Conservation (phyloP, 2,888 invertebrate species). For the Teleogryllus oceanicus region DNA sequence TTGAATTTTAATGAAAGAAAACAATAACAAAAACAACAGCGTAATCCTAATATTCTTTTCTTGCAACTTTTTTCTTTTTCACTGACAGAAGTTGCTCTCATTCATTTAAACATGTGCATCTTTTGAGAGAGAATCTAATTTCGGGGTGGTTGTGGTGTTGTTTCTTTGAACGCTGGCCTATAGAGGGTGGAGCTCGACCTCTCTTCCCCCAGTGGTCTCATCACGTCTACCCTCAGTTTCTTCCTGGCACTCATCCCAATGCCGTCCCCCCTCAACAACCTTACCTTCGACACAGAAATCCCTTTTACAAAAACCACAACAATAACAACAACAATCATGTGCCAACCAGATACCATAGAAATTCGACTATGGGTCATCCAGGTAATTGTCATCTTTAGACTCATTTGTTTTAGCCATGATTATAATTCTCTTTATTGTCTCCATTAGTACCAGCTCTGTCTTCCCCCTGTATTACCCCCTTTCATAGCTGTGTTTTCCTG, state of each 20-base stretch:
- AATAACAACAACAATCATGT: constrained; percentile 49
- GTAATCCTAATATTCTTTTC: no score
- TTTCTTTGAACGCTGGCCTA: constrained; percentile 50
- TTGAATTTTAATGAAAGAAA: no score
- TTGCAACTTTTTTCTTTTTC: no score
- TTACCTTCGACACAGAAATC: constrained; percentile 53
- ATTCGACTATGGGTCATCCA: constrained; percentile 58
- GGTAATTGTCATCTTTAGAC: constrained; percentile 48
- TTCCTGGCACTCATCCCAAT: constrained; percentile 84
- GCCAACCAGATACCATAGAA: constrained; percentile 58
- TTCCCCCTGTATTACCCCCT: constrained; percentile 28
- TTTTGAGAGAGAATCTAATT: constrained; percentile 22
- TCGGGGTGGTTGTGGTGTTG: constrained; percentile 21
- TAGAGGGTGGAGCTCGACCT: constrained; percentile 62
- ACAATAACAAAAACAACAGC: no score
- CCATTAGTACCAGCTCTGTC: constrained; percentile 28
- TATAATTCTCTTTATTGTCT: neutral
- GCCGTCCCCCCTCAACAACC: constrained; percentile 52
- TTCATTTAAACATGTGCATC: constrained; percentile 9
- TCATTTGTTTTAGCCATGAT: neutral
- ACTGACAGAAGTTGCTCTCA: neutral
- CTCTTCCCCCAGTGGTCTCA: constrained; percentile 93
- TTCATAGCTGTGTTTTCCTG: constrained; percentile 18
- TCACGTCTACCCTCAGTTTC: constrained; percentile 91
- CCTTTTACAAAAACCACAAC: constrained; percentile 54